phyloP scores from a whole-genome alignment of 2,113 vertebrate genomes.

The Phainopepla nitens region DNA sequence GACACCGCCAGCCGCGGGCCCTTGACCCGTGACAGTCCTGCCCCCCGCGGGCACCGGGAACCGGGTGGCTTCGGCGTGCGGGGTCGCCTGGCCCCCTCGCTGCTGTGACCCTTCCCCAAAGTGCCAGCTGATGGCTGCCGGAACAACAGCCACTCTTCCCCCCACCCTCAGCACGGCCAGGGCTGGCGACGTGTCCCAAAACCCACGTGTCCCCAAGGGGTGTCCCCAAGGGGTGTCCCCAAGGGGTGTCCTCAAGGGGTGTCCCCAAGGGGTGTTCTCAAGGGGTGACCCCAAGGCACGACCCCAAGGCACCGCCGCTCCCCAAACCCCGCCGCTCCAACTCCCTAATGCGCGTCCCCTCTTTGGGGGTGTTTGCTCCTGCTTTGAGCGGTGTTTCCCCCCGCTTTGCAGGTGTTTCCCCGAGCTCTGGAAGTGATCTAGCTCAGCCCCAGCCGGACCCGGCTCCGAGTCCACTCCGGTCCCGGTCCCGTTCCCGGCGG shows the following conservation, averaged over 20 bases:
- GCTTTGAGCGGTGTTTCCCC: not conserved
- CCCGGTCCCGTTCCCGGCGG: not conserved
- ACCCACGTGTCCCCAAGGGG: not conserved
- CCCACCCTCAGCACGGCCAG: fast-evolving
- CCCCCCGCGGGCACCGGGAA: fast-evolving
- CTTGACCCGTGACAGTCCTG: fast-evolving
- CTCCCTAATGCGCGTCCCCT: fast-evolving
- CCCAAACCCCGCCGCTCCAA: not conserved
- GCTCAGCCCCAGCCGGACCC: not conserved
- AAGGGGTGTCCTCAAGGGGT: not conserved
- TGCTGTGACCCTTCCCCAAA: not conserved
- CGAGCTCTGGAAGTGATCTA: not conserved
- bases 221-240: not conserved
- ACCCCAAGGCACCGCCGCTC: not conserved
- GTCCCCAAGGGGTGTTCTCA: not conserved
- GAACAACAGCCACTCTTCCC: fast-evolving
- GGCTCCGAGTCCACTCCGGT: not conserved
- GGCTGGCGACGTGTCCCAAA: not conserved
- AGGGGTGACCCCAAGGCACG: not conserved
- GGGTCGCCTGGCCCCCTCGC: fast-evolving
- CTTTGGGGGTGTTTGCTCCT: not conserved
- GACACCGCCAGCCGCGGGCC: fast-evolving
- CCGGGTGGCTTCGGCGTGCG: fast-evolving
- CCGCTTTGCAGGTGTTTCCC: not conserved
- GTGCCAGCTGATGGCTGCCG: fast-evolving